phyloP scores from a whole-genome alignment of 2,888 invertebrate genomes.

The Lepeophtheirus nordmannii region DNA sequence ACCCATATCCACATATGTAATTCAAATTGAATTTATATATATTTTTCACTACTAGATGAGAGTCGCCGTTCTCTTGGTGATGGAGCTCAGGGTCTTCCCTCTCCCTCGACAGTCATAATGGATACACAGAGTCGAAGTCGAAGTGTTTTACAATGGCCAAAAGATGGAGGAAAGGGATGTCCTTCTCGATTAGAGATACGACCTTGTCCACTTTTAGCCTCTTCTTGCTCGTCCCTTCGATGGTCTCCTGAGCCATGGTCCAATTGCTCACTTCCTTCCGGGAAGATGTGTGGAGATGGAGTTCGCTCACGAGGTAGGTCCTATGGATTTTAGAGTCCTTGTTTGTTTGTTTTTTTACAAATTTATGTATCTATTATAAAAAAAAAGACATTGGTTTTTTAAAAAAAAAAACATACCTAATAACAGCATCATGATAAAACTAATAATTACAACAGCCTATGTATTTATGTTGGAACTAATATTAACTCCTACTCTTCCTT shows the following conservation, averaged over 20 bases:
- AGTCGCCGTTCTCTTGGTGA: too few species aligned
- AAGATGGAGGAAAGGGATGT: conserved; percentile 1
- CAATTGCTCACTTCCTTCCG: not conserved
- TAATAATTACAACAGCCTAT: too few species aligned
- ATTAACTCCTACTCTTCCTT: too few species aligned
- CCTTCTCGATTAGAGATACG: not conserved
- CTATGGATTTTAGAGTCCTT: not conserved
- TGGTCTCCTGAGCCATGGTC: conserved; percentile 11
- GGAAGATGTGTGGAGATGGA: conserved; percentile 19
- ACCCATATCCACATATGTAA: too few species aligned
- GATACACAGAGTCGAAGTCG: conserved; percentile 13
- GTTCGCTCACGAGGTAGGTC: not conserved
- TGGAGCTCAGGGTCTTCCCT: not conserved
- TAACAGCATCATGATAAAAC: too few species aligned
- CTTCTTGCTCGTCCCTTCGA: conserved; percentile 1
- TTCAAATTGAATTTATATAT: too few species aligned
- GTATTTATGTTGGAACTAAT: too few species aligned
- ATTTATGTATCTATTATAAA: not conserved
- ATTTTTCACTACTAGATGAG: too few species aligned
- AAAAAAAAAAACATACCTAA: too few species aligned
- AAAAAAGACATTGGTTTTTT: too few species aligned
- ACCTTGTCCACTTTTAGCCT: conserved; percentile 10
- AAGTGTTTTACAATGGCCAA: conserved; percentile 14
- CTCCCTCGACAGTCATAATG: conserved; percentile 13
- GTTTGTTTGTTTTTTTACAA: not conserved